A percentile compares a stretch with the other conserved stretches of the same genome.
Evolutionary conservation across 2,797 vertebrate genomes (phyloP).

Genomic region (Psittacula derbiana): DNA sequence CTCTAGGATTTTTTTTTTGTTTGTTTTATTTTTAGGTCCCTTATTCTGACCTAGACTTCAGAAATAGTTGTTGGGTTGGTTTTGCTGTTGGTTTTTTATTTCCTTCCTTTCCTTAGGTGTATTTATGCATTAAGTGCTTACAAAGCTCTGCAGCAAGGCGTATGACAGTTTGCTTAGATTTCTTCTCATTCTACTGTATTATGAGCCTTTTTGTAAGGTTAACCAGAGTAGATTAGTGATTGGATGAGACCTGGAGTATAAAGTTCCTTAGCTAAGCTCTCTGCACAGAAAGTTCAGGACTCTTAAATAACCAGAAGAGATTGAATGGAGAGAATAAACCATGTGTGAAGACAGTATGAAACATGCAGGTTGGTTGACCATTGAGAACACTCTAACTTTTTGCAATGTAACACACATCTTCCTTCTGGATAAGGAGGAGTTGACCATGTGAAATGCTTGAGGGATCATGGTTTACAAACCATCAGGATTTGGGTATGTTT

Average conservation of each 20-base stretch:
- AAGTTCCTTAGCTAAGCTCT: neutral
- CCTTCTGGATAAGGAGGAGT: neutral
- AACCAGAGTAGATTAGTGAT: neutral
- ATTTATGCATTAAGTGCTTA: neutral
- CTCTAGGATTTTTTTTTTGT: neutral
- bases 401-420: neutral
- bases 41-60: neutral
- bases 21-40: neutral
- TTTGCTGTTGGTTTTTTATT: neutral
- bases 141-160: neutral
- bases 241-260: rapidly evolving
- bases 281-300: neutral
- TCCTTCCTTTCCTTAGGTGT: neutral
- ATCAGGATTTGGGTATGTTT: neutral
- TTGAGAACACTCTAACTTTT: neutral
- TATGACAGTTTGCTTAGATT: neutral
- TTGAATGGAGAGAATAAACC: neutral
- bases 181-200: neutral
- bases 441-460: neutral
- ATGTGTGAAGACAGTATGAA: neutral
- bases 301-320: neutral
- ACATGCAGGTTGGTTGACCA: neutral
- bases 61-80: neutral
- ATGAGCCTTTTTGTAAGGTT: neutral
- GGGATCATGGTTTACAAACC: neutral